phyloP scores from a whole-genome alignment of 2,113 vertebrate species.

The Canis aureus region DNA sequence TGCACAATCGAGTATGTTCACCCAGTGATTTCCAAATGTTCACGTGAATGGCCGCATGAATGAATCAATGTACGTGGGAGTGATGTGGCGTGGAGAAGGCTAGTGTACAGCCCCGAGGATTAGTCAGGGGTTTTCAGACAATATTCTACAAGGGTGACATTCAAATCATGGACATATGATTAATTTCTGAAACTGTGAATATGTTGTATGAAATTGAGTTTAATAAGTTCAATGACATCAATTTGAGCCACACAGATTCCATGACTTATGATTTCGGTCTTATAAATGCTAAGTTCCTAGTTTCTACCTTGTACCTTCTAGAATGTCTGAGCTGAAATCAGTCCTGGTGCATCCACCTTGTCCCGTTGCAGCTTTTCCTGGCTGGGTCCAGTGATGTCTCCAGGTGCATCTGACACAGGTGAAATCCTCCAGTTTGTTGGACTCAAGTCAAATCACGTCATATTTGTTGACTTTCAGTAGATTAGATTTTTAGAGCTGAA shows the following conservation, averaged over 20 bases:
- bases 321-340: neutral
- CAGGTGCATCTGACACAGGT: rapidly evolving
- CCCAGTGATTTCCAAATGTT: rapidly evolving
- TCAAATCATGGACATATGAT: rapidly evolving
- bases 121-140: neutral
- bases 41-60: rapidly evolving
- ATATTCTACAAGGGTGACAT: neutral
- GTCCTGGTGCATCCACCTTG: rapidly evolving
- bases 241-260: neutral
- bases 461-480: neutral
- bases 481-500: neutral
- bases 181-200: neutral
- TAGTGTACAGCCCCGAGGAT: rapidly evolving
- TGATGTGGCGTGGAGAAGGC: rapidly evolving
- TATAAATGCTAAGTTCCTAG: neutral
- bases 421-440: too few relatives aligned
- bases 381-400: rapidly evolving
- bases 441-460: neutral
- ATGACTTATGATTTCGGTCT: rapidly evolving
- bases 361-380: neutral
- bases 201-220: neutral
- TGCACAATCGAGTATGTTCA: rapidly evolving
- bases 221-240: neutral
- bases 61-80: rapidly evolving
- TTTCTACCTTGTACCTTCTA: neutral